phyloP scores from a whole-genome alignment of 2,113 vertebrate species.

The Stomatorhinus ivindoensis region DNA sequence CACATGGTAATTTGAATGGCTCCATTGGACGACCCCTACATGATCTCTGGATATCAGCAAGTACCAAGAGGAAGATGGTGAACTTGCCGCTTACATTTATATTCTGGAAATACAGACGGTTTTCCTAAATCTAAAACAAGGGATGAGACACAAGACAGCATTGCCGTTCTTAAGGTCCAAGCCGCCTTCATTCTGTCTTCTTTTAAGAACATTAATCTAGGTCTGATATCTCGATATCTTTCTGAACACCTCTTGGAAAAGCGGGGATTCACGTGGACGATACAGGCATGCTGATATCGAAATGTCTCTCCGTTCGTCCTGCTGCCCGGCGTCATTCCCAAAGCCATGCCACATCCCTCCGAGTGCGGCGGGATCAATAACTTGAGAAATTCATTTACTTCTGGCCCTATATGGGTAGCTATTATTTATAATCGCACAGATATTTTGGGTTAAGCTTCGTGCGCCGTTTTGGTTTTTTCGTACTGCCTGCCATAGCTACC shows the following conservation, averaged over 20 bases:
- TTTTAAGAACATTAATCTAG: neutral
- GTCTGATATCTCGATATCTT: neutral
- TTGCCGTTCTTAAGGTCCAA: neutral
- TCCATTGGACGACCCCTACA: neutral
- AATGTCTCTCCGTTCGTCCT: neutral
- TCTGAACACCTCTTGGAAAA: neutral
- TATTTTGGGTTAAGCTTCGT: slow-evolving; percentile 48
- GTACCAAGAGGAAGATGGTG: neutral
- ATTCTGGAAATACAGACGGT: neutral
- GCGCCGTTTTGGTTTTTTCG: slow-evolving; percentile 44
- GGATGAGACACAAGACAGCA: neutral
- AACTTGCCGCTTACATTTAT: neutral
- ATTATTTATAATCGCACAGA: slow-evolving; percentile 62
- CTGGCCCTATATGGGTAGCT: slow-evolving; percentile 66
- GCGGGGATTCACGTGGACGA: neutral
- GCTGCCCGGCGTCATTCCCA: neutral
- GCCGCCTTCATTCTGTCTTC: neutral
- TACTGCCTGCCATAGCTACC: slow-evolving; percentile 30
- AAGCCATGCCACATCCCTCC: neutral
- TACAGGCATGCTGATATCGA: neutral
- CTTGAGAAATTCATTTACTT: slow-evolving; percentile 64
- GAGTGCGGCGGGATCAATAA: slow-evolving; percentile 61
- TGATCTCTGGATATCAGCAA: neutral
- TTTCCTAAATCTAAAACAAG: neutral
- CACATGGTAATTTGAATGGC: neutral